Conservation (phyloP, 64 coral and sea anemone species). For the Actinia equina region DNA sequence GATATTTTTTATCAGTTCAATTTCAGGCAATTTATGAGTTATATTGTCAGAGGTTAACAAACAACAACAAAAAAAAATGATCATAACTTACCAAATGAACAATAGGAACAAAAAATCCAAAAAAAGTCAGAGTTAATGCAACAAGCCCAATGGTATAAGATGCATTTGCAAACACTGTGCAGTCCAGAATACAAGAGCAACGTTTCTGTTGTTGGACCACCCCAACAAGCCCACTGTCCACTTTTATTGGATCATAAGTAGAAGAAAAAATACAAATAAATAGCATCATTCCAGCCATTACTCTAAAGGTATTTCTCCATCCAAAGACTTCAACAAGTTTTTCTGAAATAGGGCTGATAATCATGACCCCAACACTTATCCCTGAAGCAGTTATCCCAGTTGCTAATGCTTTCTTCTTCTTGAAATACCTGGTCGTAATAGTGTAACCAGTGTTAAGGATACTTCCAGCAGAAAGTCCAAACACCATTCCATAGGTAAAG, state of each 20-base stretch:
- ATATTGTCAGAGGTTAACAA: no score
- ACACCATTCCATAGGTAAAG: conserved; percentile 23
- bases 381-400: conserved; percentile 60
- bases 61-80: no score
- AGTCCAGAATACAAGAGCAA: not conserved
- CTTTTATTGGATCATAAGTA: conserved; percentile 22
- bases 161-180: conserved; percentile 43
- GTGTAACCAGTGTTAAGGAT: conserved; percentile 40
- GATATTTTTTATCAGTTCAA: no score
- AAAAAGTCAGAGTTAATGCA: conserved; percentile 16
- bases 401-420: conserved; percentile 37
- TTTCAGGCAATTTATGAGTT: no score
- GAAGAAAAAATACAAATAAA: conserved; percentile 13
- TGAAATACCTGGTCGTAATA: conserved; percentile 19
- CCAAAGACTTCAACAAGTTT: conserved; percentile 22
- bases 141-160: conserved; percentile 14
- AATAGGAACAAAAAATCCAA: conserved; percentile 62
- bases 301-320: conserved; percentile 44
- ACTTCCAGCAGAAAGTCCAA: conserved; percentile 26
- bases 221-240: not conserved
- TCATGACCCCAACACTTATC: conserved; percentile 41
- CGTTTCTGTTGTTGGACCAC: not conserved
- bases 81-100: conserved; percentile 57
- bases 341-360: conserved; percentile 11
- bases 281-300: conserved; percentile 35